phyloP scores from a whole-genome alignment of 2,113 vertebrate genomes.

The Erpornis zantholeuca region DNA sequence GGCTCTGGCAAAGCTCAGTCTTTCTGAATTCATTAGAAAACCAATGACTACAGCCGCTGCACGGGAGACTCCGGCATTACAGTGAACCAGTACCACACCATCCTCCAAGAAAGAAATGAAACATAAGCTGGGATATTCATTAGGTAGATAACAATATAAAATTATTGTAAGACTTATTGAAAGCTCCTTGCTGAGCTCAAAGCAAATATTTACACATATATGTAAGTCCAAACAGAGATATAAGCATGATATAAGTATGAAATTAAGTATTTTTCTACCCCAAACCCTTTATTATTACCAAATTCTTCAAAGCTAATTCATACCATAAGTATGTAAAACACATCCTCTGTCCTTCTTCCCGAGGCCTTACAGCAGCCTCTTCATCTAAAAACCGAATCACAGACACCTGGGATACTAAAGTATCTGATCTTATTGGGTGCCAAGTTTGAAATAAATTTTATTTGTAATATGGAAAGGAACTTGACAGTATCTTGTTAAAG shows the following conservation, averaged over 20 bases:
- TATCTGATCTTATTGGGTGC: not conserved
- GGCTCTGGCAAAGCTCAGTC: conserved; percentile 81
- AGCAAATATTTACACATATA: not conserved
- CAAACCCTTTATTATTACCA: not conserved
- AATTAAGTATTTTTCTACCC: not conserved
- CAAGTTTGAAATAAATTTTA: not conserved
- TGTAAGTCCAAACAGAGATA: not conserved
- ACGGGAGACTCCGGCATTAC: conserved; percentile 92
- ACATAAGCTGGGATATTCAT: not conserved
- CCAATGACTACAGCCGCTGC: conserved; percentile 87
- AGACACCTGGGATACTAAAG: not conserved
- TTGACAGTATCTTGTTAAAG: not conserved
- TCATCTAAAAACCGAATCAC: not conserved
- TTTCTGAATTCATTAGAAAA: conserved; percentile 89
- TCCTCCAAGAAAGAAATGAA: conserved; percentile 74
- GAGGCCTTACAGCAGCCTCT: not conserved
- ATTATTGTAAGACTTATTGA: not conserved
- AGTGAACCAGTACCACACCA: conserved; percentile 91
- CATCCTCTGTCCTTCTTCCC: not conserved
- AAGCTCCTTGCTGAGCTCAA: not conserved
- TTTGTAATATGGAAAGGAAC: not conserved
- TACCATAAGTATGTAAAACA: not conserved
- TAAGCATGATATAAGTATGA: not conserved
- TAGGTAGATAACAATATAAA: not conserved
- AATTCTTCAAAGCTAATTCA: not conserved